Percentiles rank a stretch among this genome's conserved stretches.
These are phyloP conservation scores for Zeugodacus cucurbitae DNA, from an alignment of 1,140 invertebrate species.

Conservation along the genomic window DNA sequence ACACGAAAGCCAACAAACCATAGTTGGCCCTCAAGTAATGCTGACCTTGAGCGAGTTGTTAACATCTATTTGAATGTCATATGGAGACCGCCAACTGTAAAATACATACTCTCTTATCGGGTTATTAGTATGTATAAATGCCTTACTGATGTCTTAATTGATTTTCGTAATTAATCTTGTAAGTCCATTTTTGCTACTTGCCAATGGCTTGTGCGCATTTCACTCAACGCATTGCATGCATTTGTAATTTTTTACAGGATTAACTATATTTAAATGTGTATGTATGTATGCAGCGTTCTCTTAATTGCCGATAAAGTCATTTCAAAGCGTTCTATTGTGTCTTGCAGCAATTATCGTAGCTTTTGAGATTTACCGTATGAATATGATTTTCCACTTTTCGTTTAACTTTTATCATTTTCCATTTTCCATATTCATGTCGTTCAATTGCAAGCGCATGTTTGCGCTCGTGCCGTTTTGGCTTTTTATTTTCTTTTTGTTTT, in stretches of 20 bases:
- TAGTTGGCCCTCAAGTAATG: not conserved
- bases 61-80: conserved; percentile 9
- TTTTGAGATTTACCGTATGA: not conserved
- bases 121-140: not conserved
- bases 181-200: not conserved
- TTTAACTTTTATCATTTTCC: not conserved
- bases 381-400: not conserved
- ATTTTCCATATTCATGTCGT: not conserved
- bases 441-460: not conserved
- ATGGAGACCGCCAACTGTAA: not conserved
- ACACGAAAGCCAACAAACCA: not conserved
- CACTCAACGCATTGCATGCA: not conserved
- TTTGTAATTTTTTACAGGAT: not conserved
- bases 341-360: not conserved
- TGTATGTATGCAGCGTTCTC: not conserved
- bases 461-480: not conserved
- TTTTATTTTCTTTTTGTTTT: not conserved
- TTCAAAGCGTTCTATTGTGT: not conserved
- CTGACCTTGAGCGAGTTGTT: conserved; percentile 22
- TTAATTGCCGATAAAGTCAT: conserved; percentile 27
- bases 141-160: not conserved
- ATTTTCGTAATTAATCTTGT: conserved; percentile 38
- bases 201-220: not conserved
- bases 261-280: not conserved
- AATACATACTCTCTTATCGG: not conserved